Base-by-base conservation (phyloP, 2,888 invertebrate species). In the Euclidia mi region DNA sequence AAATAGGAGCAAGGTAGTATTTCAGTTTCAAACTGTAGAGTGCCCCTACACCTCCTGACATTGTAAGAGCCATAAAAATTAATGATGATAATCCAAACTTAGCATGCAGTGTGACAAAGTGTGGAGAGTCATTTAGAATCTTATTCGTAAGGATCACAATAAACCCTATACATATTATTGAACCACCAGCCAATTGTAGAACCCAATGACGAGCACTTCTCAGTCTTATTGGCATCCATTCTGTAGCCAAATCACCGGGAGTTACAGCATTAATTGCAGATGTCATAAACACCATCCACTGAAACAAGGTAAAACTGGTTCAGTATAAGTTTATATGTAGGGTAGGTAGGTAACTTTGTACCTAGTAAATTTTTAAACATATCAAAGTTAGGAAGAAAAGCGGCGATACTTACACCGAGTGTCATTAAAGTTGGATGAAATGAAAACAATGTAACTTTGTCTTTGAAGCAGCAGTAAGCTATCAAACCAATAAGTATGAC, bases 191-290 rank as follows among this genome's bases (percentile, higher is more conserved):
- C 14, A 92, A 62, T 78, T 95, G 95, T 29, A 95, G 74, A 1
- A 94, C 82, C 95, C 95, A 95, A 72, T 95, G 95, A 28, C 95
- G 89, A 42, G 94, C 93, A 72, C 94, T 93, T 50, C 91, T 81
- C 29, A 94, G 76, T 40, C 93, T 80, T 71, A 94, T 90, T 0
- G 95, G 94, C 91, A 94, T 92, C 94, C 94, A 94, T 65, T 94
- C 94, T n/a, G 95, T 92, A 12, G 94, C 94, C 37, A 91, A 75
- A 64, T 95, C 95, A 14, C 94, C 94, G 3, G 94, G 94, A 34
- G 93, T 90, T 9, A 95, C 84, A 9, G 95, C 87, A 79, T 95
- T 94, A 28, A 95, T 82, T 15, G 94, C 95, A 38, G 92, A 83
- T 10, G 93, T 89, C 94, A 95, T 94, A 28, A 94, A 69, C 43